Base-by-base conservation (phyloP, 2,797 vertebrate genomes). In the Kryptolebias ocellatus region DNA sequence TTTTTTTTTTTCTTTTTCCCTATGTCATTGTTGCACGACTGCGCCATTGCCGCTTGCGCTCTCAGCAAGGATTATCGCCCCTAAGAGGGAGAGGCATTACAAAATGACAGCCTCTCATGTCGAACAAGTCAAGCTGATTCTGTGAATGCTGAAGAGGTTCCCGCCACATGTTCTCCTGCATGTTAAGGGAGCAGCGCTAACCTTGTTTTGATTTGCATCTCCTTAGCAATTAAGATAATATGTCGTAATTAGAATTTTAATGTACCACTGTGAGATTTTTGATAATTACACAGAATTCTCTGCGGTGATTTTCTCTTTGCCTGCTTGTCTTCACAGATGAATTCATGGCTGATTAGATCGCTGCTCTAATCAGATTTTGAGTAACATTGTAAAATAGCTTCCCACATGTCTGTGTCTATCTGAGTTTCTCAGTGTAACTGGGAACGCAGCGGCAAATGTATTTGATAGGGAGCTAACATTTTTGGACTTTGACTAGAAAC, bases 121-220 rank as follows among this genome's bases (percentile, higher is more conserved):
- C 79, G 76, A 92, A 92, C 89, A 90, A 91, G 88, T 89, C 89
- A 82, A 79, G 86, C 90, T 92, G 90, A 92, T 92, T 92, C 83
- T 81, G 82, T 90, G 91, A 90, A 91, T 90, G 86, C 89, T 89
- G 86, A 91, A 86, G 87, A 88, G 85, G 83, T 82, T 90, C 83
- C 86, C 87, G 80, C 84, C 89, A 83, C 89, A 85, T 85, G 71
- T 88, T 86, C 86, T 79, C 72, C 77, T 68, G 85, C 87, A 86
- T 86, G 89, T 90, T 90, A 87, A 89, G 87, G 88, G 89, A 91
- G 87, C 90, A 55, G 85, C 73, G 76, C 88, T 92, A 92, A 92
- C 92, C 91, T 92, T 93, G 91, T 92, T 93, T 93, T 92, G 92
- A 94, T 93, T 92, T 90, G 89, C 90, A 91, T 92, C 93, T 92